Base-by-base conservation (phyloP, 1,140 invertebrate species). In the Pseudoatta argentina region DNA sequence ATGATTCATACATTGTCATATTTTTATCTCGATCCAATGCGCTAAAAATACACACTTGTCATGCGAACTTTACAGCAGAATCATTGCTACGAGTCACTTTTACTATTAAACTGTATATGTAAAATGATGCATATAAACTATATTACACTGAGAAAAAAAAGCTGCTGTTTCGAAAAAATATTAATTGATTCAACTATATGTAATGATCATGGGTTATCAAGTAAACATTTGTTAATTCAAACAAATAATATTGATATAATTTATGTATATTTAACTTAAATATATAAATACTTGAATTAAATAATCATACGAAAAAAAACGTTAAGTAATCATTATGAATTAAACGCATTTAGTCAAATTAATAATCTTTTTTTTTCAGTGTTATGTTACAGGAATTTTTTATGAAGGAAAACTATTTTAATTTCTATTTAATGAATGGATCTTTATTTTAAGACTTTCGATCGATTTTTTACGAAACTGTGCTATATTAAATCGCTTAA, bases 1-100 rank as follows among this genome's bases (percentile, higher is more conserved):
- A 77, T 77, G 75, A 78, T 64, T 78, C 39, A 48, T 63, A 1
- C 59, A 64, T 66, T 30, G 8, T 48, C 5, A 16, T 48, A 44
- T 27, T 27, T 63, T 16, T 27, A 8, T 76, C 57, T 76, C 4
- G 7, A n/a, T n/a, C 2, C 3, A 21, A 10, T 18, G 18, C 16
- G 39, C 39, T 48, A 77, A 30, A 64, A 77, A 77, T 77, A 64
- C 21, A 3, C n/a, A 2, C 30, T 61, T 3, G 30, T 14, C 21
- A 39, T 3, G 51, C 7, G 21, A 61, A 6, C 44, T 30, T 78
- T n/a, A 39, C 3, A 10, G 48, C 14, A 30, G 12, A 64, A 78
- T 78, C 24, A 48, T 77, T 63, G 2, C 21, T 44, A 27, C 6
- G 24, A 44, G 24, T 10, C 18, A 14, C 21, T 16, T 64, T 63